These are phyloP conservation scores for Pedionomus torquatus DNA, from an alignment of 2,113 vertebrate genomes.

Conservation along the genomic window DNA sequence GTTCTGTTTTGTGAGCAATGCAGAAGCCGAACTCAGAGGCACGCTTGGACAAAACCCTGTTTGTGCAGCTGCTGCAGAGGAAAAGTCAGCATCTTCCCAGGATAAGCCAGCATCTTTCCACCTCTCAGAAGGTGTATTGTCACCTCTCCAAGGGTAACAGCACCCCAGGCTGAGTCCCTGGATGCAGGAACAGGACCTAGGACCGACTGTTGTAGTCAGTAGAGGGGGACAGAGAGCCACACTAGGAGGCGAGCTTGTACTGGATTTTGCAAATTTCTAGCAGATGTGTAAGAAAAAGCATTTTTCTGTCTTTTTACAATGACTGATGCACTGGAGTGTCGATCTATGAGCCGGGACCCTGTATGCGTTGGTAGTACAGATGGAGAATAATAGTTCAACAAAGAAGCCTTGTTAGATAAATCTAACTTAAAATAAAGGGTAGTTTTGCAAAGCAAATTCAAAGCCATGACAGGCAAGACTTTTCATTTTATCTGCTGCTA, in stretches of 20 bases:
- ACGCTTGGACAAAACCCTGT: not conserved
- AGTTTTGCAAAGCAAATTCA: constrained; percentile 10
- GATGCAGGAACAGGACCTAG: not conserved
- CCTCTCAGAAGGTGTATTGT: not conserved
- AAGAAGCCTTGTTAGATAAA: not conserved
- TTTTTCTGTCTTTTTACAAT: not conserved
- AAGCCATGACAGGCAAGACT: not conserved
- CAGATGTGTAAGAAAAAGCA: not conserved
- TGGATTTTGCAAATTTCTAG: not conserved
- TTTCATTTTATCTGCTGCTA: constrained; percentile 23
- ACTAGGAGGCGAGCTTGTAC: rapidly evolving
- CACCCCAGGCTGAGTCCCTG: not conserved
- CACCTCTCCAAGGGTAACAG: constrained; percentile 26
- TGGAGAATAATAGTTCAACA: not conserved
- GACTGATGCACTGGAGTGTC: not conserved
- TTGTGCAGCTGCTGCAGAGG: constrained; percentile 11
- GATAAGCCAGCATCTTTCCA: not conserved
- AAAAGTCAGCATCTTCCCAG: constrained; percentile 2
- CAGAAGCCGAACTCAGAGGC: not conserved
- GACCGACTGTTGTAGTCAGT: not conserved
- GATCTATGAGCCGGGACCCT: not conserved
- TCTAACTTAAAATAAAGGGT: not conserved
- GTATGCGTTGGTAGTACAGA: not conserved
- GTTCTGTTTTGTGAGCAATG: not conserved
- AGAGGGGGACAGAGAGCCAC: constrained; percentile 59